These are phyloP conservation scores for Proterorhinus semilunaris DNA, from an alignment of 2,113 vertebrate genomes.

Conservation along the genomic window DNA sequence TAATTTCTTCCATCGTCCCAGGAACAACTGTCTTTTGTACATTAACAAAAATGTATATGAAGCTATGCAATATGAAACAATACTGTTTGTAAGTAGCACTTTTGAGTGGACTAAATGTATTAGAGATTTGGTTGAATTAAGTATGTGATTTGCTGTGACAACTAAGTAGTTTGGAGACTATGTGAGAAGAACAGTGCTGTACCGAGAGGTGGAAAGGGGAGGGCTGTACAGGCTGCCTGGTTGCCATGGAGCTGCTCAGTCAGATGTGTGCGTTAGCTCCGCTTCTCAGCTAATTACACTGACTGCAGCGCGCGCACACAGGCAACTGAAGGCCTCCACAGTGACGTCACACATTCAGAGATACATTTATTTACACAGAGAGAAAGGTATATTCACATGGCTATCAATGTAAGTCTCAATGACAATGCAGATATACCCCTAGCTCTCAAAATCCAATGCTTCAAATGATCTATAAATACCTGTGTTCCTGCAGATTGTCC, in stretches of 20 bases:
- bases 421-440: neutral
- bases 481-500: constrained; percentile 58
- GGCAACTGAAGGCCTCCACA: constrained; percentile 39
- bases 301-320: constrained; percentile 65
- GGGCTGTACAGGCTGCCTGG: constrained; percentile 63
- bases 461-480: constrained; percentile 22
- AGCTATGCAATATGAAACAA: too few relatives aligned
- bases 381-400: neutral
- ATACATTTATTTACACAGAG: neutral
- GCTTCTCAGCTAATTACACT: constrained; percentile 71
- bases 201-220: constrained; percentile 13
- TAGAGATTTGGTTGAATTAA: too few relatives aligned
- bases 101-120: too few relatives aligned
- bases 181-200: constrained; percentile 26
- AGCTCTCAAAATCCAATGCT: constrained; percentile 25
- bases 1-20: too few relatives aligned
- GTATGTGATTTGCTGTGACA: too few relatives aligned
- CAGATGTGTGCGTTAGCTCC: constrained; percentile 69
- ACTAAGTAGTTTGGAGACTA: constrained; percentile 4
- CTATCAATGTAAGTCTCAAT: neutral
- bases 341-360: constrained; percentile 18
- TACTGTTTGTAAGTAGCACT: too few relatives aligned
- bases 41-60: too few relatives aligned
- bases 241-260: constrained; percentile 78
- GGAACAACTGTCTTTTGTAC: too few relatives aligned